A percentile compares a stretch with the other conserved stretches of the same genome.
These are phyloP conservation scores for Augochlora pura DNA, from an alignment of 1,140 invertebrate genomes.

Conservation along the genomic window DNA sequence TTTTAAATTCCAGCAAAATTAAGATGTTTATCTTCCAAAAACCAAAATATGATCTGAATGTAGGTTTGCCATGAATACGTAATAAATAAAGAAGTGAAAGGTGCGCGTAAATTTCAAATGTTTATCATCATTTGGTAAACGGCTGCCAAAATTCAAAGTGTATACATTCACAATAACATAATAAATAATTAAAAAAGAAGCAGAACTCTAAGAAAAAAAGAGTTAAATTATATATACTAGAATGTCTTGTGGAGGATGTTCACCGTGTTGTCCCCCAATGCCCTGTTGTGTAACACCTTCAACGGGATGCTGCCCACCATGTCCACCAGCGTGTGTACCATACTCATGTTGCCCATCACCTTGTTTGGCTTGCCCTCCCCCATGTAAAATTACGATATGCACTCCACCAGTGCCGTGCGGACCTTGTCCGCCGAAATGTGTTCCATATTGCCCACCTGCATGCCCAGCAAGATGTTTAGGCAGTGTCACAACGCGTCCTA, in stretches of 20 bases:
- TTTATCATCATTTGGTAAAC: neutral
- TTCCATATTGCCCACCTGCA: slow-evolving; percentile 51
- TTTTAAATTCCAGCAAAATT: slow-evolving; percentile 3
- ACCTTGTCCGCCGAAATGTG: slow-evolving; percentile 59
- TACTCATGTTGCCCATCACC: slow-evolving; percentile 42
- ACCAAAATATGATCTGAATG: slow-evolving; percentile 14
- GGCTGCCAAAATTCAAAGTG: slow-evolving; percentile 14
- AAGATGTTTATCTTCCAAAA: neutral
- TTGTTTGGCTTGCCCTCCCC: slow-evolving; percentile 47
- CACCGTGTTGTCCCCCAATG: slow-evolving; percentile 33
- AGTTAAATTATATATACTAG: neutral
- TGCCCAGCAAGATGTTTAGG: slow-evolving; percentile 47
- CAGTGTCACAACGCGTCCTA: slow-evolving; percentile 28
- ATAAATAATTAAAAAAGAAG: neutral
- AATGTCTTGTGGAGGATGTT: slow-evolving; percentile 37
- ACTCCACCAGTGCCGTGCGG: slow-evolving; percentile 62
- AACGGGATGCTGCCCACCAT: slow-evolving; percentile 21
- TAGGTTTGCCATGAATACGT: slow-evolving; percentile 23
- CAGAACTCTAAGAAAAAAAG: neutral
- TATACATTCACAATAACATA: neutral
- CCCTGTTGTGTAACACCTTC: slow-evolving; percentile 9
- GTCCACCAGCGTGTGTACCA: slow-evolving; percentile 54
- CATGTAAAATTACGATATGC: slow-evolving; percentile 60
- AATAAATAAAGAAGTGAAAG: slow-evolving; percentile 26
- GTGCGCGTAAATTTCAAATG: slow-evolving; percentile 17